Percentiles rank a stretch among this genome's conserved stretches.
Conservation (phyloP, 2,113 vertebrate genomes). For the Xenopus laevis region DNA sequence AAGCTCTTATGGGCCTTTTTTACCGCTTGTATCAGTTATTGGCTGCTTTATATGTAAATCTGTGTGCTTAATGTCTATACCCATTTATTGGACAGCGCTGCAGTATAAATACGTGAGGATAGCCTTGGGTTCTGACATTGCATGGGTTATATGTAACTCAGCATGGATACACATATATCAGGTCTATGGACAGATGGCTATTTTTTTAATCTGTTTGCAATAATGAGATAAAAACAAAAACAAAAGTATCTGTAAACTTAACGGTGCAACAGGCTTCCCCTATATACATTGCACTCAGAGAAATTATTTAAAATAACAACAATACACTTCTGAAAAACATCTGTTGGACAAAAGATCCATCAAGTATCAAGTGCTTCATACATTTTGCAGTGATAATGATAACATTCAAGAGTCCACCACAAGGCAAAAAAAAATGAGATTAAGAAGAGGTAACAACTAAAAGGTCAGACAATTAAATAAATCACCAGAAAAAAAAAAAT, state of each 20-base stretch:
- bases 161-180: background rate
- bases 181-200: slow-evolving; percentile 2
- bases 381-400: slow-evolving; percentile 17
- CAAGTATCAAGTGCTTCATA: slow-evolving; percentile 16
- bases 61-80: too few species aligned
- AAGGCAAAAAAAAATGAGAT: slow-evolving; percentile 12
- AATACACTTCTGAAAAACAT: slow-evolving; percentile 15
- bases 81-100: too few species aligned
- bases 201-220: slow-evolving; percentile 25
- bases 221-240: slow-evolving; percentile 29
- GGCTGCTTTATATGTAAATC: too few species aligned
- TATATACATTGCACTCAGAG: slow-evolving; percentile 24
- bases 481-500: slow-evolving; percentile 44
- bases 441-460: slow-evolving; percentile 22
- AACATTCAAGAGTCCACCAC: slow-evolving; percentile 14
- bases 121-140: too few species aligned
- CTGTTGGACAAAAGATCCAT: slow-evolving; percentile 2
- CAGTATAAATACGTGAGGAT: too few species aligned
- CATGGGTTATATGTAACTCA: background rate
- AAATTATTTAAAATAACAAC: slow-evolving; percentile 7
- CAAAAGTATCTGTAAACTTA: slow-evolving; percentile 36
- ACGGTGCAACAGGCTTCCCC: slow-evolving; percentile 12
- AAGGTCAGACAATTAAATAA: slow-evolving; percentile 58
- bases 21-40: too few species aligned
- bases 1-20: too few species aligned